phyloP scores from a whole-genome alignment of 2,888 invertebrate genomes.

The Pristionchus mayeri region DNA sequence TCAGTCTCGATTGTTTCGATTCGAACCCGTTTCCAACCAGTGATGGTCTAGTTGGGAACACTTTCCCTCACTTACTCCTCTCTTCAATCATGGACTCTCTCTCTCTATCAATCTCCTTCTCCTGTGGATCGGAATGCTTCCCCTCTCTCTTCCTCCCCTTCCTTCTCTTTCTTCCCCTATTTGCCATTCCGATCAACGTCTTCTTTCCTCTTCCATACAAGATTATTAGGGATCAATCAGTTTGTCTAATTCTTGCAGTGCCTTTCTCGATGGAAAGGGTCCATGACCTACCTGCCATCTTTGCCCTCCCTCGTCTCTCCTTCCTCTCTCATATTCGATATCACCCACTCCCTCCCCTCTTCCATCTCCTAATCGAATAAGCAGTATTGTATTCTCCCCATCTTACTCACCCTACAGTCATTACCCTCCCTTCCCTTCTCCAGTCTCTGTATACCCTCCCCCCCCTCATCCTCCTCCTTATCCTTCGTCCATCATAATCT shows the following conservation, averaged over 20 bases:
- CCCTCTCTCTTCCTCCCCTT: background rate
- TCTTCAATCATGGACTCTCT: background rate
- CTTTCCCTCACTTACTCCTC: background rate
- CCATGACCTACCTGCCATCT: background rate
- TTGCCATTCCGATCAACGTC: background rate
- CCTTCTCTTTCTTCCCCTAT: background rate
- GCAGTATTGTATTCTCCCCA: conserved; percentile 40
- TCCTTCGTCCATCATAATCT: conserved; percentile 14
- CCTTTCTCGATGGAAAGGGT: background rate
- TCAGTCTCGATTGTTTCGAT: background rate
- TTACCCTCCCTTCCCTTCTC: background rate
- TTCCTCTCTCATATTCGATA: background rate
- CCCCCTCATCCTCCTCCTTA: conserved; percentile 2
- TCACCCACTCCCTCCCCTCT: background rate
- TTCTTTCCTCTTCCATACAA: conserved; percentile 33
- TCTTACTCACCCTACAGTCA: background rate
- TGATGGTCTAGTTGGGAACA: background rate
- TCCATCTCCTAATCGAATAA: conserved; percentile 34
- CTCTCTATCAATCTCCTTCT: background rate
- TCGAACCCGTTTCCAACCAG: background rate
- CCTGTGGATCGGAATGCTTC: background rate
- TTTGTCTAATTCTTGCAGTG: background rate
- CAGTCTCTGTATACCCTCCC: background rate
- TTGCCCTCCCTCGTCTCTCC: background rate
- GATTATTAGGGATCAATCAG: conserved; percentile 35